Conservation (phyloP, 2,113 vertebrate species). For the Ptychochromis oligacanthus region DNA sequence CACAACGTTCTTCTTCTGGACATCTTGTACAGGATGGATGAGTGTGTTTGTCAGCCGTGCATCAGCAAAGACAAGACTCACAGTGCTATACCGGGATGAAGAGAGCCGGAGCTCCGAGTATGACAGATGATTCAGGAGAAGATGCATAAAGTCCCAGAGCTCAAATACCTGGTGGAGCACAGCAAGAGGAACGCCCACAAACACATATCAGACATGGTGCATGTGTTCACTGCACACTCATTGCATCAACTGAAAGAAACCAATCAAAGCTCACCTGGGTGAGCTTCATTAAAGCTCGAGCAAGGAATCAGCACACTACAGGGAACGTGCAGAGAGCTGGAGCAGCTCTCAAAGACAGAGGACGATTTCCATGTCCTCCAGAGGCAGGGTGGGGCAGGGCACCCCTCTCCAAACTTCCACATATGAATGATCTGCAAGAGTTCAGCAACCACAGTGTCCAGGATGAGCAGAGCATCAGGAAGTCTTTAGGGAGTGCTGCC, state of each 20-base stretch:
- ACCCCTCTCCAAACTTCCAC: background rate
- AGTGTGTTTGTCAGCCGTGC: too few species aligned
- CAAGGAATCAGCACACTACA: background rate
- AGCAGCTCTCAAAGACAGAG: background rate
- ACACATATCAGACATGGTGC: background rate
- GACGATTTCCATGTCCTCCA: background rate
- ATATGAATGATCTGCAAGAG: background rate
- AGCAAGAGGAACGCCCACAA: background rate
- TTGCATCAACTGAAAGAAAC: background rate
- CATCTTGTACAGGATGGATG: background rate
- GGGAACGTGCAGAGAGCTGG: background rate
- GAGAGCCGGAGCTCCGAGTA: background rate
- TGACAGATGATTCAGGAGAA: background rate
- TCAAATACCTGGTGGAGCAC: too few species aligned
- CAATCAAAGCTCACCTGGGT: slow-evolving; percentile 11
- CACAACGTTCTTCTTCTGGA: background rate
- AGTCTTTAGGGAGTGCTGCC: background rate
- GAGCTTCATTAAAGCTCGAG: slow-evolving; percentile 7
- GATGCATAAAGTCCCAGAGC: background rate
- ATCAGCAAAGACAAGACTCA: background rate
- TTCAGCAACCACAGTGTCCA: background rate
- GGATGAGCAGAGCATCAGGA: background rate
- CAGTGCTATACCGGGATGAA: too few species aligned
- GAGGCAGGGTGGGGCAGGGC: too few species aligned
- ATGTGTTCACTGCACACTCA: background rate